Evolutionary conservation across 2,888 invertebrate species (phyloP), one percentile per base, ranked within the genome.

Genomic region (Lithophane socia): DNA sequence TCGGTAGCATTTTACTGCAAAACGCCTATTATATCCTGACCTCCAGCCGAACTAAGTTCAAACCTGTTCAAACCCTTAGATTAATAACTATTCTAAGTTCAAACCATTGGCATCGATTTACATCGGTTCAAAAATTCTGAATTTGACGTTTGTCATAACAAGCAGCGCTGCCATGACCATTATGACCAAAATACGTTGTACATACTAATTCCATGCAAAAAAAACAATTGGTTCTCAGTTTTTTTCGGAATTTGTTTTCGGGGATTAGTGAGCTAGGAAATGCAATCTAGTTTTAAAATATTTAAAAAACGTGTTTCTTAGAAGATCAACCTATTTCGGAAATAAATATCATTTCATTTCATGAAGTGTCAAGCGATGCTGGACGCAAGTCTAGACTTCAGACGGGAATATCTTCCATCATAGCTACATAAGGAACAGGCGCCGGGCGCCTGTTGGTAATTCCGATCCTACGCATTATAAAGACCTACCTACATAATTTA

Each of bases 381-480:
- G 72, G 63, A 10, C 44, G 72, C 49, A 29, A 29, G 66, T 79
- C 81, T 79, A 80, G 83, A 77, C 72, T 47, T 21, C 37, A 49
- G 76, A 73, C 70, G 56, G 52, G 70, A 75, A 83, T 85, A 80
- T 79, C 24, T 80, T 72, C 44, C 72, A 70, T 68, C 52, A 29
- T 67, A 58, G 42, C 13, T 44, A 24, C 37, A 42, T 56, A 72
- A 73, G 21, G 56, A 37, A 75, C n/a, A 2, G 37, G 13, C 58
- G 24, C 10, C 52, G 10, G 87, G 83, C 85, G 86, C 80, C 87
- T 16, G 44, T 70, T 52, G 74, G 70, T 71, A 70, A 75, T 82
- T 73, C 29, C 13, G 49, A 75, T 79, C 37, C 21, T 29, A 29
- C 47, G 68, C n/a, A 52, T 29, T 64, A 42, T 60, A 65, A 42